Base-by-base conservation (phyloP, 2,113 vertebrate species). In the Heterocephalus glaber region DNA sequence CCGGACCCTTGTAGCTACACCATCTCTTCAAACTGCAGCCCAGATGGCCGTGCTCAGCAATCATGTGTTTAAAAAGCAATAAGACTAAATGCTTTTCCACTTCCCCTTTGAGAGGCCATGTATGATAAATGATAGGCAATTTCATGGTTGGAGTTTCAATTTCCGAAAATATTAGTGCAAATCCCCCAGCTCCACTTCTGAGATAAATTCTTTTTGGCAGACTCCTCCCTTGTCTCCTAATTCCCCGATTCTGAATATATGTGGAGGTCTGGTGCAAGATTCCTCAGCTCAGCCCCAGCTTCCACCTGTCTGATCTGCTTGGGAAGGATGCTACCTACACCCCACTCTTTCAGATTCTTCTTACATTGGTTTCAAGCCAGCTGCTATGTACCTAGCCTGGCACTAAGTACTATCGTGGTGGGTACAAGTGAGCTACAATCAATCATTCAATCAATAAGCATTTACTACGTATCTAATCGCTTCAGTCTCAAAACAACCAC, bases 61-160 rank as follows among this genome's bases (percentile, higher is more conserved):
- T 98, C 97, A 83, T 97, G 97, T 96, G 95, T 98, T 98, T 98
- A 98, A 98, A 96, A 98, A 98, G 97, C 97, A 98, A 97, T 98
- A 98, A 98, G 97, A 98, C 98, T 98, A 98, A 98, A 98, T 98
- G 98, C 96, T 97, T 95, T 97, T 97, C 97, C 65, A 96, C 98
- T 96, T 98, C 97, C 97, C 96, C 98, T 97, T 96, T 52, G 97
- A 95, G 96, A 98, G 98, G 96, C 97, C 94, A 93, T 97, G 98
- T 98, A 98, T 98, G 98, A 98, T 98, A 98, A 98, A 99, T 98
- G 98, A 98, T 95, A 95, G 97, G 98, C 97, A 98, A 99, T 99
- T 98, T 98, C 98, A 99, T 98, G 98, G 98, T 98, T 97, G 97
- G 98, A 98, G 97, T 98, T 98, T 98, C 98, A 98, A 98, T 99